phyloP scores from a whole-genome alignment of 2,888 invertebrate species.

The Acheta domesticus region DNA sequence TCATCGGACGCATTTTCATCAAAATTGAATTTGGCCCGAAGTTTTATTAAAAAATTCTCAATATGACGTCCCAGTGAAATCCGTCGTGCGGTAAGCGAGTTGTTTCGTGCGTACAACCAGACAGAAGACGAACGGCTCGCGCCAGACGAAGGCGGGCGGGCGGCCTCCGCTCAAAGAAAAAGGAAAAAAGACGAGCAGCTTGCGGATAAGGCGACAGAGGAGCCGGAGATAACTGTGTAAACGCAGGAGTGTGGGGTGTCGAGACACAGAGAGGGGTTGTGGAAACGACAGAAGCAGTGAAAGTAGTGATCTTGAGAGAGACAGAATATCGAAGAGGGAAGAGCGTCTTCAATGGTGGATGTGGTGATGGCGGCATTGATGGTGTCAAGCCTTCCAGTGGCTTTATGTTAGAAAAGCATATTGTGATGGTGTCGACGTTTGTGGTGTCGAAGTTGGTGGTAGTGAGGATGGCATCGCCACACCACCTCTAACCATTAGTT shows the following conservation, averaged over 20 bases:
- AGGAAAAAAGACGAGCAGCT: not conserved
- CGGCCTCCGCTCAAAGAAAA: not conserved
- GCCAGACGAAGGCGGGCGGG: not conserved
- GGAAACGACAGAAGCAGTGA: not conserved
- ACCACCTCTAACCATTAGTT: too few species aligned
- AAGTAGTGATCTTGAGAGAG: not conserved
- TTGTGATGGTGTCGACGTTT: too few species aligned
- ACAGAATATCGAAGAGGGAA: not conserved
- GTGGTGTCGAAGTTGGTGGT: too few species aligned
- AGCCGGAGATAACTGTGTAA: not conserved
- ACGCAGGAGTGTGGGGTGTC: not conserved
- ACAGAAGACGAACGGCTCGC: not conserved
- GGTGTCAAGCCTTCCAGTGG: too few species aligned
- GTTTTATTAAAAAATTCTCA: constrained; percentile 18
- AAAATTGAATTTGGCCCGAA: not conserved
- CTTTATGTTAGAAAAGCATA: too few species aligned
- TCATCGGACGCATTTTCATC: not conserved
- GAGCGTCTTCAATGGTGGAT: not conserved
- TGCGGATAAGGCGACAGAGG: not conserved
- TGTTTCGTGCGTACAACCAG: not conserved
- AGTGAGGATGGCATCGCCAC: too few species aligned
- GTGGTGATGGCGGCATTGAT: too few species aligned
- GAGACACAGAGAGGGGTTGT: not conserved
- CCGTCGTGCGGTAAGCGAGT: not conserved
- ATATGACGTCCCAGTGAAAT: not conserved